These are phyloP conservation scores for Strigops habroptila DNA, from an alignment of 2,113 vertebrate species.

Conservation along the genomic window DNA sequence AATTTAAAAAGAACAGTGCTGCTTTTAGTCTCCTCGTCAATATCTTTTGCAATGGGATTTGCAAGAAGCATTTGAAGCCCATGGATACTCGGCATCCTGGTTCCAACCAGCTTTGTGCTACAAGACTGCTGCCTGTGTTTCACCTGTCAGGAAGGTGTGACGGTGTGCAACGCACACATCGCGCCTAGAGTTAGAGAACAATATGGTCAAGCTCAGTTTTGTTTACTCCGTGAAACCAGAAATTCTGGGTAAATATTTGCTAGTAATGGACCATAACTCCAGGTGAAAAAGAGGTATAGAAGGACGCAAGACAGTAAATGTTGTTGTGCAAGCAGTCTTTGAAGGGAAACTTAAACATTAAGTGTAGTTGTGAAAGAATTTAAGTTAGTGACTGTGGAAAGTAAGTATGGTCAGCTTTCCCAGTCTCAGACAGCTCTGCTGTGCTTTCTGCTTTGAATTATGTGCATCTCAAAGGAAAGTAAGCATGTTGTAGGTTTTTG, in stretches of 20 bases:
- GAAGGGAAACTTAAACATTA: background rate
- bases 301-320: background rate
- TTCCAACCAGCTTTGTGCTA: background rate
- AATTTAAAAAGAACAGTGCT: background rate
- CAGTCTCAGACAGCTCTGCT: background rate
- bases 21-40: background rate
- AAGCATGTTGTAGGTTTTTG: background rate
- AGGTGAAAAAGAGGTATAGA: background rate
- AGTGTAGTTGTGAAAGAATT: background rate
- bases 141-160: background rate
- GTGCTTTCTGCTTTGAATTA: slow-evolving; percentile 23
- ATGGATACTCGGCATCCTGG: fast-evolving
- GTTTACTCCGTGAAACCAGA: background rate
- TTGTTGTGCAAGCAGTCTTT: background rate
- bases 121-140: background rate
- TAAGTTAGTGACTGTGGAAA: background rate
- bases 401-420: background rate
- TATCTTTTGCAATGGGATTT: background rate
- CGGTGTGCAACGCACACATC: fast-evolving
- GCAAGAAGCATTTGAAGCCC: background rate
- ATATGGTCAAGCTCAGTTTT: background rate
- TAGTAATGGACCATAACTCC: background rate
- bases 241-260: background rate
- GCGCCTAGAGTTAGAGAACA: background rate
- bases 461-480: background rate